Conservation (phyloP, 2,113 vertebrate species). For the Halcyon senegalensis region DNA sequence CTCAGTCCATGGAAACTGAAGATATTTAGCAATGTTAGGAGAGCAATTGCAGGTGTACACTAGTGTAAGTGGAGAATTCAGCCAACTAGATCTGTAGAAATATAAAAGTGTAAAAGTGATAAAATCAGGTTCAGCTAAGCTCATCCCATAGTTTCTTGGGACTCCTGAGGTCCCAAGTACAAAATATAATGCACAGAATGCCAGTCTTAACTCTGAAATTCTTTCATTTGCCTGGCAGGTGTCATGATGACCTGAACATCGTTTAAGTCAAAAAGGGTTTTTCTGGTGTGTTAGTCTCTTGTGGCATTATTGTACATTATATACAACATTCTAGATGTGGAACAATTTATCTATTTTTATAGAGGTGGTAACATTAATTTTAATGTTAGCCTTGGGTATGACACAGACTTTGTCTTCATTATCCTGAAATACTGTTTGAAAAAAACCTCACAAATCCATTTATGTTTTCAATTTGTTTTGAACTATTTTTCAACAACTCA, state of each 20-base stretch:
- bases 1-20: not conserved
- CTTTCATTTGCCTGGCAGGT: not conserved
- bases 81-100: not conserved
- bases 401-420: slow-evolving; percentile 85
- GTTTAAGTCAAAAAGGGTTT: not conserved
- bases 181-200: not conserved
- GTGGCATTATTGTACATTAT: not conserved
- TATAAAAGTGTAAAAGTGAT: not conserved
- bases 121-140: not conserved
- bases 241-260: not conserved
- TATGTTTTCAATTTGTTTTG: slow-evolving; percentile 86
- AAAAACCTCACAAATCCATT: slow-evolving; percentile 77
- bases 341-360: slow-evolving; percentile 47
- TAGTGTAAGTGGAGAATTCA: not conserved
- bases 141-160: not conserved
- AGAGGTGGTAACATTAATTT: slow-evolving; percentile 73
- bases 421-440: slow-evolving; percentile 73
- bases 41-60: not conserved
- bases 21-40: not conserved
- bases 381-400: slow-evolving; percentile 73
- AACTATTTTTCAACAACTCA: slow-evolving; percentile 83
- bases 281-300: not conserved
- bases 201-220: not conserved
- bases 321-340: not conserved
- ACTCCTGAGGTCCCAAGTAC: not conserved